Conservation (phyloP, 2,113 vertebrate genomes). For the Amblyornis subalaris region DNA sequence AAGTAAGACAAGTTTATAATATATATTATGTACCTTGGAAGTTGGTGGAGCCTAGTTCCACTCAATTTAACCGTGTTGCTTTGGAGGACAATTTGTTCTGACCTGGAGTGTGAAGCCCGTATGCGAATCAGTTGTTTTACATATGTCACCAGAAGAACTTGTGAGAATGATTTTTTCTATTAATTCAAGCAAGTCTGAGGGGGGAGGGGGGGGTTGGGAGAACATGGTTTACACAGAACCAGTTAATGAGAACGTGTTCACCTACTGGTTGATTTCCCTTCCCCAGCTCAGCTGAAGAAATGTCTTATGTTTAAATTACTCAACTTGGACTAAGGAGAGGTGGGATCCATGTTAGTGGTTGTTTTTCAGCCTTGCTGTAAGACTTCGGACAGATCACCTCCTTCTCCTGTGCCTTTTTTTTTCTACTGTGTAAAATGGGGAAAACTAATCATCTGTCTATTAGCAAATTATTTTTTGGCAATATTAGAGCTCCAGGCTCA, state of each 20-base stretch:
- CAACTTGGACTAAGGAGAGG: background rate
- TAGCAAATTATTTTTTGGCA: background rate
- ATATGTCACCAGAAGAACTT: constrained; percentile 6
- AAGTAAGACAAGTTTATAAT: constrained; percentile 58
- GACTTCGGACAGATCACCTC: background rate
- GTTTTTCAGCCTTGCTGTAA: background rate
- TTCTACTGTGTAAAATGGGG: background rate
- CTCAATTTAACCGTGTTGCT: constrained; percentile 64
- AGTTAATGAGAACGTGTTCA: background rate
- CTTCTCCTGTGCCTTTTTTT: background rate
- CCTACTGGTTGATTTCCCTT: background rate
- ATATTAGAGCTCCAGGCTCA: background rate
- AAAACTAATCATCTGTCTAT: background rate
- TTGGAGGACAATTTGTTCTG: constrained; percentile 56
- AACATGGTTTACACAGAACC: background rate
- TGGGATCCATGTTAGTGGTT: background rate
- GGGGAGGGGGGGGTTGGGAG: background rate
- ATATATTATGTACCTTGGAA: constrained; percentile 51
- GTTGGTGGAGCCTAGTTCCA: constrained; percentile 58
- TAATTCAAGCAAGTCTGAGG: background rate
- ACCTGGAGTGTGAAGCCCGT: constrained; percentile 15
- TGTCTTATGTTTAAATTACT: background rate
- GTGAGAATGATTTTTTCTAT: background rate
- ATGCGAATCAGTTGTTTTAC: constrained; percentile 30
- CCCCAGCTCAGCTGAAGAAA: background rate